These are phyloP conservation scores for Pampus argenteus DNA, from an alignment of 2,797 vertebrate species.

Conservation along the genomic window DNA sequence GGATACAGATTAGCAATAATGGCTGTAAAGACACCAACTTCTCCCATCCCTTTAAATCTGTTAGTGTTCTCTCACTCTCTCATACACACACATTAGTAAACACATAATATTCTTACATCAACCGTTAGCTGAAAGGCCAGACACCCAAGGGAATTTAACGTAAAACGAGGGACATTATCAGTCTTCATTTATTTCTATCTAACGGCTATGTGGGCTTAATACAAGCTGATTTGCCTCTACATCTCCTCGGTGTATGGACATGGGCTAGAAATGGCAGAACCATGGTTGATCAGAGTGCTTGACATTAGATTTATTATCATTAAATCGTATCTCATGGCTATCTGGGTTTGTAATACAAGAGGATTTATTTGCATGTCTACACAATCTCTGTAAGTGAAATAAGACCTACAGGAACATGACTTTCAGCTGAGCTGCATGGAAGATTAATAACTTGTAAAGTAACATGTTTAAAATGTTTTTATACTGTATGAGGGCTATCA, in stretches of 20 bases:
- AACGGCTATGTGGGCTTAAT: conserved; percentile 67
- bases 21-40: conserved; percentile 45
- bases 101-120: conserved; percentile 62
- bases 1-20: conserved; percentile 56
- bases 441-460: conserved; percentile 35
- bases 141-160: conserved; percentile 58
- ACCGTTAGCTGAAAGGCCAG: conserved; percentile 61
- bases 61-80: not conserved
- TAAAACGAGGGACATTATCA: conserved; percentile 71
- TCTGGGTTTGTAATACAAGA: conserved; percentile 51
- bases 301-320: conserved; percentile 72
- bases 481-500: conserved; percentile 16
- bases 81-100: conserved; percentile 47
- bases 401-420: conserved; percentile 32
- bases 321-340: conserved; percentile 74
- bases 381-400: conserved; percentile 54
- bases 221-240: conserved; percentile 60
- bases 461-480: conserved; percentile 41
- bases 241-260: conserved; percentile 51
- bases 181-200: conserved; percentile 77
- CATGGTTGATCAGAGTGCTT: conserved; percentile 60
- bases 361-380: conserved; percentile 64
- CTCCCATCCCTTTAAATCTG: conserved; percentile 33
- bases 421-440: conserved; percentile 18
- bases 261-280: conserved; percentile 57